Conservation (phyloP, 2,113 vertebrate species). For the Carollia perspicillata region DNA sequence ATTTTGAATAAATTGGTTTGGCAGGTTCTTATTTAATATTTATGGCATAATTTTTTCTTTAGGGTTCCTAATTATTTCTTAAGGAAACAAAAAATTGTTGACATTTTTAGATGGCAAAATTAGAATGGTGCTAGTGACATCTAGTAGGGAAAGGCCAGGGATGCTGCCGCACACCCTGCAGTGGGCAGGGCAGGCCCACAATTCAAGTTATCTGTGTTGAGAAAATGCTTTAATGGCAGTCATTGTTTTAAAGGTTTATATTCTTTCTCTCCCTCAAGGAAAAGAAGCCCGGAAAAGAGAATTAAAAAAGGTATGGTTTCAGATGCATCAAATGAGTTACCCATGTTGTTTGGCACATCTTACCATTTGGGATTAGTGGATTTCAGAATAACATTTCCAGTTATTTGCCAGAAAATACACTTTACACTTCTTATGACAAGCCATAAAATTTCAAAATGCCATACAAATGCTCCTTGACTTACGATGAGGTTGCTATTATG, state of each 20-base stretch:
- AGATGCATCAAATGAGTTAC: not conserved
- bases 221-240: not conserved
- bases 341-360: not conserved
- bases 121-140: not conserved
- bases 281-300: constrained; percentile 99
- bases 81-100: not conserved
- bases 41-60: constrained; percentile 3
- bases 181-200: not conserved
- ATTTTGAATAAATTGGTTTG: constrained; percentile 25
- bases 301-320: constrained; percentile 92
- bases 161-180: not conserved
- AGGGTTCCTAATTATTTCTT: not conserved
- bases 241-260: not conserved
- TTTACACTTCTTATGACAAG: not conserved
- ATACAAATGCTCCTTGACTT: not conserved
- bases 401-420: constrained; percentile 26
- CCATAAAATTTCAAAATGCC: not conserved
- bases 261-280: constrained; percentile 81
- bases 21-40: not conserved
- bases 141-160: not conserved
- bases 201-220: not conserved
- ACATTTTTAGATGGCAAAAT: not conserved
- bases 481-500: not conserved
- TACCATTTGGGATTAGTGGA: not conserved
- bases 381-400: constrained; percentile 13